Percentiles rank a stretch among this genome's conserved stretches.
Conservation (phyloP, 2,113 vertebrate species). For the Caranx ignobilis region DNA sequence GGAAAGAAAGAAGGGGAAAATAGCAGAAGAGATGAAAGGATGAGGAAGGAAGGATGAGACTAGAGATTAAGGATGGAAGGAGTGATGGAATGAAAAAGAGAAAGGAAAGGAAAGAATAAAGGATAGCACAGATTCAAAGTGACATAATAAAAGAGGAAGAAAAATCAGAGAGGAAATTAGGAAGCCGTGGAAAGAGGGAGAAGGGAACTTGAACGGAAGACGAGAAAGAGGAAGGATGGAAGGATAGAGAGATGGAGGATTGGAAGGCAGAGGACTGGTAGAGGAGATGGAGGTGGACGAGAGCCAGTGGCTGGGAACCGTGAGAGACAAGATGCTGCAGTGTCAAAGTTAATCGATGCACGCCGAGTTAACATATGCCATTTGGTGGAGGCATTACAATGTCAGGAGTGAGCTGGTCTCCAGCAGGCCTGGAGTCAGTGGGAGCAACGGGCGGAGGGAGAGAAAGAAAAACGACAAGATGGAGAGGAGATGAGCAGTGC, state of each 20-base stretch:
- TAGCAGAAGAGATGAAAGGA: background rate
- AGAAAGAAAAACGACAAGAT: too few species aligned
- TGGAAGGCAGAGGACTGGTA: background rate
- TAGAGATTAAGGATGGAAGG: too few species aligned
- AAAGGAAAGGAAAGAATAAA: too few species aligned
- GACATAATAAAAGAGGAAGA: background rate
- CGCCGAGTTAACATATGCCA: conserved; percentile 13
- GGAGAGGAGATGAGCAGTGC: too few species aligned
- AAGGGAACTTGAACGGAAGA: background rate
- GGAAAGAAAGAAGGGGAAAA: background rate
- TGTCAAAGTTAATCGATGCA: conserved; percentile 49
- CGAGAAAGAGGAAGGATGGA: too few species aligned
- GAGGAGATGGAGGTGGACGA: background rate
- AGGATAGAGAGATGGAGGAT: background rate
- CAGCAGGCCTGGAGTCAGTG: background rate
- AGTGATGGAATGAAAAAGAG: too few species aligned
- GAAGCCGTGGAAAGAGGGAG: background rate
- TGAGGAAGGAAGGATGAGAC: background rate
- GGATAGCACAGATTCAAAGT: too few species aligned
- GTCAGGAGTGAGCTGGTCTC: background rate
- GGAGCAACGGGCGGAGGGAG: background rate
- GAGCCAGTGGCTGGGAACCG: background rate
- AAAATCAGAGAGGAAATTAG: background rate
- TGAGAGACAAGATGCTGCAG: conserved; percentile 24
- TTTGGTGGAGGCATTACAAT: conserved; percentile 1